Base-by-base conservation (phyloP, 1,140 invertebrate species). In the Fopius arisanus region DNA sequence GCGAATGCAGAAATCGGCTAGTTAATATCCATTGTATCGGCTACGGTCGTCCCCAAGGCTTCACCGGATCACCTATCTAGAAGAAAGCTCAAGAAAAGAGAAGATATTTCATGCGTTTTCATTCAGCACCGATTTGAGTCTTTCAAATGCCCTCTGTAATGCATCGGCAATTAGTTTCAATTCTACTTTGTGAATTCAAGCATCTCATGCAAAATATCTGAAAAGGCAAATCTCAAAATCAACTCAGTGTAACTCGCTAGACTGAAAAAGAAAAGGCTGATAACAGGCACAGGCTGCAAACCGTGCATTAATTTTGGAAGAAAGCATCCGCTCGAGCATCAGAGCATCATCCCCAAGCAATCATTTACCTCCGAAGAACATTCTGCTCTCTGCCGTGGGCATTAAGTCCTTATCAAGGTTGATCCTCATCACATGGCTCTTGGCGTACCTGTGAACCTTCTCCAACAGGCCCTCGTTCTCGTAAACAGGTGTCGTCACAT, bases 301-400 rank as follows among this genome's bases (percentile, higher is more conserved):
- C 48, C 48, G 48, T 54, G 48, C 48, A 5, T 54, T 23, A 54
- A 21, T n/a, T n/a, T n/a, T n/a, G n/a, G n/a, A n/a, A n/a, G n/a
- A n/a, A n/a, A n/a, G n/a, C n/a, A n/a, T n/a, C n/a, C n/a, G n/a
- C n/a, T n/a, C n/a, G n/a, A 59, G 43, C 31, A 71, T 31, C 63
- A 41, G 48, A 31, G 10, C 9, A 72, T n/a, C n/a, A 48, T 41
- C 4, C 26, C 9, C 10, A 73, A 37, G 63, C 10, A 59, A 70
- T 75, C 70, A 85, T 83, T 87, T 79, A 86, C 86, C 76, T 65
- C 85, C 84, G 72, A 88, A 88, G 70, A 88, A 88, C n/a, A 83
- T 87, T 79, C 86, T 85, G 29, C 85, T 81, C 12, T 80, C 81
- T 70, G 80, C 80, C 1, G 78, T 71, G 23, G 82, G 69, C 23